These are phyloP conservation scores for Glyphotaelius pellucidus DNA, from an alignment of 2,888 invertebrate genomes.

Conservation along the genomic window DNA sequence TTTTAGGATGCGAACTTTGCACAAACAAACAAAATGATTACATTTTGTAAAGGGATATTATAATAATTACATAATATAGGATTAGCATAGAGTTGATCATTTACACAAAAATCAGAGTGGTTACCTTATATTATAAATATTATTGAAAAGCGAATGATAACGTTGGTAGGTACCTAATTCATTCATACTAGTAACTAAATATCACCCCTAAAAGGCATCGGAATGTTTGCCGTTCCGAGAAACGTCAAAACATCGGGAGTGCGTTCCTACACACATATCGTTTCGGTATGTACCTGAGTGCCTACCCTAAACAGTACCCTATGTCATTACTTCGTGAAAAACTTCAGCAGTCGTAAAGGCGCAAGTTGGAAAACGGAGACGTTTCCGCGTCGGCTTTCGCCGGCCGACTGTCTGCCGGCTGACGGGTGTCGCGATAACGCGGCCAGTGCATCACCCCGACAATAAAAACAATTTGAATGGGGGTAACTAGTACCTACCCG, in stretches of 20 bases:
- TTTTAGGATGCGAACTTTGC: neutral
- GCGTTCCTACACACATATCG: neutral
- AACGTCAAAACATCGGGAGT: neutral
- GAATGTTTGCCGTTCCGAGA: constrained; percentile 20
- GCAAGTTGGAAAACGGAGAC: constrained; percentile 33
- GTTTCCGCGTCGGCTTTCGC: constrained; percentile 60
- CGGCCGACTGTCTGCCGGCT: constrained; percentile 62
- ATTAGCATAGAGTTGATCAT: neutral
- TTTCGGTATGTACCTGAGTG: too few relatives aligned
- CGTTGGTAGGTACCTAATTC: neutral
- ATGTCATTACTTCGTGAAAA: constrained; percentile 2
- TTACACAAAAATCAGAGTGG: neutral
- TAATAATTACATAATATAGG: neutral
- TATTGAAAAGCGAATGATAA: neutral
- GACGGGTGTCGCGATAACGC: constrained; percentile 59
- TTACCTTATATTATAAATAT: too few relatives aligned
- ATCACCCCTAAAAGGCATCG: neutral
- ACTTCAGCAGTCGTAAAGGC: neutral
- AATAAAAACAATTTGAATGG: constrained; percentile 62
- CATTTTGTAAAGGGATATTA: neutral
- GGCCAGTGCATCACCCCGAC: constrained; percentile 63
- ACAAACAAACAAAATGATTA: neutral
- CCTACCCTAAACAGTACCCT: neutral
- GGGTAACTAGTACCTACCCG: constrained; percentile 45
- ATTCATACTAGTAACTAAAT: neutral